Conservation (phyloP, 2,113 vertebrate genomes). For the Pipra filicauda region DNA sequence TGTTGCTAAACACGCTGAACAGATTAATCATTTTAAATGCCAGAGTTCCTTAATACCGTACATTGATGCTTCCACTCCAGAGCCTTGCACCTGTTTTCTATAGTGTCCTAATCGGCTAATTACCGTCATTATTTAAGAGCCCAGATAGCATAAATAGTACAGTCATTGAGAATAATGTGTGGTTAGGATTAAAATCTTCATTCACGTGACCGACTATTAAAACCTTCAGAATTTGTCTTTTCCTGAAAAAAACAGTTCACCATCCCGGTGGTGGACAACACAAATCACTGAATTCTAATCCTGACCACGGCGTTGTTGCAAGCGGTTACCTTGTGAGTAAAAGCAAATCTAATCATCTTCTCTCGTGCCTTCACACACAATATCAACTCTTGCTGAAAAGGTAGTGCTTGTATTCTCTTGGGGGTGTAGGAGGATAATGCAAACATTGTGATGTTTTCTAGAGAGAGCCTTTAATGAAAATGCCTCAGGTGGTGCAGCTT, state of each 20-base stretch:
- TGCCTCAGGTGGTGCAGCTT: constrained; percentile 85
- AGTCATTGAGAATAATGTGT: constrained; percentile 19
- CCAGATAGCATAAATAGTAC: constrained; percentile 36
- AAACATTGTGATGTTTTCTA: constrained; percentile 79
- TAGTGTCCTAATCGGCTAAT: constrained; percentile 47
- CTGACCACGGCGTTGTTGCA: neutral
- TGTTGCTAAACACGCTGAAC: constrained; percentile 24
- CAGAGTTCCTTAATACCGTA: constrained; percentile 10
- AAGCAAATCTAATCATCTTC: constrained; percentile 69
- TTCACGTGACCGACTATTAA: neutral
- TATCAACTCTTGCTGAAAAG: constrained; percentile 75
- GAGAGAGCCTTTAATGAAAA: constrained; percentile 88
- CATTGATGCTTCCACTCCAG: constrained; percentile 20
- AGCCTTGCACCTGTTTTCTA: constrained; percentile 58
- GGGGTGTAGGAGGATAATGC: constrained; percentile 67
- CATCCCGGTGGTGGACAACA: constrained; percentile 7
- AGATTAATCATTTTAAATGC: constrained; percentile 50
- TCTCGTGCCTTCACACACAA: constrained; percentile 71
- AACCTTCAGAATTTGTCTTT: neutral
- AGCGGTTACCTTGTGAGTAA: constrained; percentile 29
- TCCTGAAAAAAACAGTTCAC: neutral
- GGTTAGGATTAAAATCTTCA: neutral
- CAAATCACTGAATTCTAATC: constrained; percentile 24
- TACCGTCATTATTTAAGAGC: constrained; percentile 60
- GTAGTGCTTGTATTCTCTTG: constrained; percentile 71